Conservation (phyloP, 2,797 vertebrate genomes). For the Myotis pilosus region DNA sequence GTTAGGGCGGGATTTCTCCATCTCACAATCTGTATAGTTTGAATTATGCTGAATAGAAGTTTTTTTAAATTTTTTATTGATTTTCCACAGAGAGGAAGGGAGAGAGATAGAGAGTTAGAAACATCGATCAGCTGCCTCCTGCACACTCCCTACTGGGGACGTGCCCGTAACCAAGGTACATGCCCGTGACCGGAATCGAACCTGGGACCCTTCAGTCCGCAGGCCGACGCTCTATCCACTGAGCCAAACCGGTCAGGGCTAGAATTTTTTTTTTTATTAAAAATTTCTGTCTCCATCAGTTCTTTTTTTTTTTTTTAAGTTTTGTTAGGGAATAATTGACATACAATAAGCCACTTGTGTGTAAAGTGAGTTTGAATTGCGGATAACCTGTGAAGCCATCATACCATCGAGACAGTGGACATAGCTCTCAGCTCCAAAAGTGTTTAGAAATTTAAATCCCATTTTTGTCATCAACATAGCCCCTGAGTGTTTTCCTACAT, state of each 20-base stretch:
- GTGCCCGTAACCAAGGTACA: no score
- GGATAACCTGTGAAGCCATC: background rate
- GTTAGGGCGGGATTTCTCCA: background rate
- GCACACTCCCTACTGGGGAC: no score
- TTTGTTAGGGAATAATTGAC: background rate
- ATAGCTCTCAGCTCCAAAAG: background rate
- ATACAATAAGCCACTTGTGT: background rate
- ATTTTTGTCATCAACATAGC: slow-evolving; percentile 1
- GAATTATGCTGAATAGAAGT: background rate
- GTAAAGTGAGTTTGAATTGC: background rate
- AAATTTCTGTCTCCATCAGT: background rate
- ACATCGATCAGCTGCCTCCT: no score
- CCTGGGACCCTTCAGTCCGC: no score
- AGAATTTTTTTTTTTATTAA: background rate
- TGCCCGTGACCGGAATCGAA: no score
- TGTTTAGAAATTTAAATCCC: background rate
- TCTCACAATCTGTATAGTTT: background rate
- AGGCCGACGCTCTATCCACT: no score
- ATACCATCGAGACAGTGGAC: background rate
- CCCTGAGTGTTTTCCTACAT: background rate
- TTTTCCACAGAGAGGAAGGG: no score
- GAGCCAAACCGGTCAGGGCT: no score
- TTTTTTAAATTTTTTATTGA: background rate
- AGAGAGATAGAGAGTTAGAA: no score
- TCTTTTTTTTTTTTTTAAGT: background rate